phyloP scores from a whole-genome alignment of 2,888 invertebrate species.

The Cryptocephalus moraei region DNA sequence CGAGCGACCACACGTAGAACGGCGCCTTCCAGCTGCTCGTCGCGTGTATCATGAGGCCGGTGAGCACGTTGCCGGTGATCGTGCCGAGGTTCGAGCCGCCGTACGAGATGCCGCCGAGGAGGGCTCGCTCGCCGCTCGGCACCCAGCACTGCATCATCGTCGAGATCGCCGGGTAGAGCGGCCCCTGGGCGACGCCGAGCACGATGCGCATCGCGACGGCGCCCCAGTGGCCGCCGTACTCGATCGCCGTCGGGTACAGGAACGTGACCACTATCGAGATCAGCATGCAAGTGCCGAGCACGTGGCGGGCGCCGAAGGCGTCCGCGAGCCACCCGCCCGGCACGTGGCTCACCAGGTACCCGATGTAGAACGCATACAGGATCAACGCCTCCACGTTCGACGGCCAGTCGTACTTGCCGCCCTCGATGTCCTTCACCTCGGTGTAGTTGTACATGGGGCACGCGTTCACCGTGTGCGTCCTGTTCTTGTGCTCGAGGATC shows the following conservation, averaged over 20 bases:
- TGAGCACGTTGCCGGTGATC: slow-evolving; percentile 51
- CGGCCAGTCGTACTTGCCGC: slow-evolving; percentile 47
- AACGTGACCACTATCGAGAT: slow-evolving; percentile 70
- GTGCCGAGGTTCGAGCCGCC: slow-evolving; percentile 65
- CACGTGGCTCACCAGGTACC: slow-evolving; percentile 71
- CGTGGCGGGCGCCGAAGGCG: slow-evolving; percentile 74
- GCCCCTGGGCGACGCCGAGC: slow-evolving; percentile 61
- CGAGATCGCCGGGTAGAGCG: slow-evolving; percentile 51
- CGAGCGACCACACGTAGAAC: slow-evolving; percentile 68
- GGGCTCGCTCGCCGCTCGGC: slow-evolving; percentile 61
- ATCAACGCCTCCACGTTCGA: slow-evolving; percentile 62
- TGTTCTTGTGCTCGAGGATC: slow-evolving; percentile 23
- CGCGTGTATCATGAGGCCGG: slow-evolving; percentile 22
- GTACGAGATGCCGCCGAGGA: slow-evolving; percentile 65
- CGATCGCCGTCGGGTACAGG: slow-evolving; percentile 49
- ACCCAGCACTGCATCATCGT: slow-evolving; percentile 61
- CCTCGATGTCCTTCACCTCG: slow-evolving; percentile 2
- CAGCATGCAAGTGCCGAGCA: slow-evolving; percentile 67
- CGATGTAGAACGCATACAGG: slow-evolving; percentile 75
- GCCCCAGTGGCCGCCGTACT: slow-evolving; percentile 54
- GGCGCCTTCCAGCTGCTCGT: slow-evolving; percentile 57
- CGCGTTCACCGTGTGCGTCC: slow-evolving; percentile 2
- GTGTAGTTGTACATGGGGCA: slow-evolving; percentile 7
- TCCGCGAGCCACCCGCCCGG: slow-evolving; percentile 74
- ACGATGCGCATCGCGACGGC: slow-evolving; percentile 59